A percentile compares a stretch with the other conserved stretches of the same genome.
These are phyloP conservation scores for Diorhabda sublineata DNA, from an alignment of 1,140 invertebrate species.

Conservation along the genomic window DNA sequence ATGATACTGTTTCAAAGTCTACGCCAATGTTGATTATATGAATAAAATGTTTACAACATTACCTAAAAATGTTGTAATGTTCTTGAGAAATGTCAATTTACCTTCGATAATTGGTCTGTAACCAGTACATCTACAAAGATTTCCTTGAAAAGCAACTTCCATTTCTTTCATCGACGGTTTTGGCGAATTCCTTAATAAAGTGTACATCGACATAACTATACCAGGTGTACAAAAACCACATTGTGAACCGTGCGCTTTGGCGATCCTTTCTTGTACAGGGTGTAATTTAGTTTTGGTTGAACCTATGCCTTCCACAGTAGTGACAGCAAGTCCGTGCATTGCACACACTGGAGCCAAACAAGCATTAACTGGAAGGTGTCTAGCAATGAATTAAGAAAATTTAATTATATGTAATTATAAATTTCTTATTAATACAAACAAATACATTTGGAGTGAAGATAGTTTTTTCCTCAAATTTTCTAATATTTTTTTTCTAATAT, in stretches of 20 bases:
- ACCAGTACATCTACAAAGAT: conserved; percentile 87
- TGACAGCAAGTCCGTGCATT: conserved; percentile 80
- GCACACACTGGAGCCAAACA: conserved; percentile 81
- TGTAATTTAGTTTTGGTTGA: conserved; percentile 68
- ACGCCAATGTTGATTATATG: too few relatives aligned
- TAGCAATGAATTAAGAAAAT: conserved; percentile 42
- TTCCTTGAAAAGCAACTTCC: conserved; percentile 84
- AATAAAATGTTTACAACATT: too few relatives aligned
- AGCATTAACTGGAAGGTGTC: conserved; percentile 85
- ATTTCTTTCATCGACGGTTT: conserved; percentile 68
- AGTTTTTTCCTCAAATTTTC: too few relatives aligned
- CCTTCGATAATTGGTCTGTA: conserved; percentile 86
- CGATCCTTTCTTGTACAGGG: conserved; percentile 81
- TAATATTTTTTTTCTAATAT: too few relatives aligned
- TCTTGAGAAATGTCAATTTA: not conserved
- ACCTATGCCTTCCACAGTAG: conserved; percentile 85
- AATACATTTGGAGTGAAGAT: too few relatives aligned
- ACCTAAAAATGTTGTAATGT: too few relatives aligned
- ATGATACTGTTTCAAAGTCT: too few relatives aligned
- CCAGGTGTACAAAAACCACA: conserved; percentile 91
- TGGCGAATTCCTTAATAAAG: conserved; percentile 63
- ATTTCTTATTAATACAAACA: not conserved
- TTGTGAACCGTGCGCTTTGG: conserved; percentile 83
- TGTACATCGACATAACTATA: conserved; percentile 94
- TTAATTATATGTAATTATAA: not conserved